Conservation (phyloP, 2,888 invertebrate species). For the Cryptosula pallasiana region DNA sequence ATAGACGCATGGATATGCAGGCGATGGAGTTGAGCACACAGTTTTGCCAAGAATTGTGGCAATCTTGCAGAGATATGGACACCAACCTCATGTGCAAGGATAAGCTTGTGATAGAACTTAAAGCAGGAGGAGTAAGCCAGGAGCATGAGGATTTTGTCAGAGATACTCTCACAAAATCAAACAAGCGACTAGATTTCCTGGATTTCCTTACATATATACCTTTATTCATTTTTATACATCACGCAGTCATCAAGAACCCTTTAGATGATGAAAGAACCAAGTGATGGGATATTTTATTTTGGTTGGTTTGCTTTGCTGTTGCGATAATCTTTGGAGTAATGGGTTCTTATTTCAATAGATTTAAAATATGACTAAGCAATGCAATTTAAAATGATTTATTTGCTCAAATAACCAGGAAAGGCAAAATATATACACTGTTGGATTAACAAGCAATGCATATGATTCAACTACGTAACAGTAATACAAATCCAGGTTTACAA, state of each 20-base stretch:
- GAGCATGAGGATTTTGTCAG: slow-evolving; percentile 42
- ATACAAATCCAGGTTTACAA: too few relatives aligned
- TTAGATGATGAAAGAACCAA: slow-evolving; percentile 33
- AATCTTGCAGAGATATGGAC: slow-evolving; percentile 45
- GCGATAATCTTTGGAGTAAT: too few relatives aligned
- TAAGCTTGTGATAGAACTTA: slow-evolving; percentile 45
- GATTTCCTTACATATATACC: slow-evolving; percentile 52
- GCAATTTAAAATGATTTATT: too few relatives aligned
- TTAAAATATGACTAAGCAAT: too few relatives aligned
- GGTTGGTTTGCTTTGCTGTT: too few relatives aligned
- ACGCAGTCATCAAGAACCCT: slow-evolving; percentile 46
- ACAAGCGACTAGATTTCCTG: slow-evolving; percentile 39
- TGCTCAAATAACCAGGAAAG: too few relatives aligned
- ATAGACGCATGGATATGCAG: not conserved
- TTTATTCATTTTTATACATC: slow-evolving; percentile 49
- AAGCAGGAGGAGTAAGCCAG: slow-evolving; percentile 47
- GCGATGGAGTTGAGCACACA: not conserved
- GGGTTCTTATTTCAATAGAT: too few relatives aligned
- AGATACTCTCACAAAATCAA: slow-evolving; percentile 39
- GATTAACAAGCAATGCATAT: too few relatives aligned
- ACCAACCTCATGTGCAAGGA: slow-evolving; percentile 43
- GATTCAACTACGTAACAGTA: too few relatives aligned
- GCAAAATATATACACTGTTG: too few relatives aligned
- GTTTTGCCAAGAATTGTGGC: slow-evolving; percentile 45
- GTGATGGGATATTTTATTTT: too few relatives aligned